Evolutionary conservation across 2,113 vertebrate genomes (phyloP), one percentile per base, ranked within the genome.

Genomic region (Daubentonia madagascariensis): DNA sequence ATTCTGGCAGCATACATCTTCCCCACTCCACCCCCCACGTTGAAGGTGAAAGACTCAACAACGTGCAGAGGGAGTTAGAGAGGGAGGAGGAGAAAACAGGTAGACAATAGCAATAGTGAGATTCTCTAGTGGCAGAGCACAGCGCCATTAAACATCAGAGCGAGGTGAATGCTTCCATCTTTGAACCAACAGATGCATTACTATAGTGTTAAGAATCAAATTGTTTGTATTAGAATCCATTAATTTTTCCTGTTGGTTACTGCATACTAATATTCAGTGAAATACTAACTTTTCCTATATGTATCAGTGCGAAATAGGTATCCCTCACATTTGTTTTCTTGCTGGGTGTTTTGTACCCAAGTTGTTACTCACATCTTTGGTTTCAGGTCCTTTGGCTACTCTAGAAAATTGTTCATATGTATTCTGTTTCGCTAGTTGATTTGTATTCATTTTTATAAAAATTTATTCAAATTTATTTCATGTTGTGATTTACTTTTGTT

Each of bases 131-230:
- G 78, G 52, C 57, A 45, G 30, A 59, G 18, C 18, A 16, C 1
- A 72, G 83, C 30, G 5, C 17, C 43, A 12, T 10, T 16, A 37
- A 43, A 20, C 40, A 52, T 32, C 59, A 57, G 48, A 92, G 48
- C n/a, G 13, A n/a, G 63, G 59, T 3, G 4, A 43, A 45, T 16
- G 1, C 5, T 20, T 40, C 43, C 6, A 1, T 54, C 59, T 50
- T 3, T 10, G 30, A 59, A 30, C 54, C 85, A 8, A 0, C 0
- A 10, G 40, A 73, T 20, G 4, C 17, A 1, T 4, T 40, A 43
- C 68, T 78, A 1, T 70, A 70, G 35, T 37, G 35, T 37, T 37
- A 43, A 72, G 45, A 20, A 14, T 40, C 68, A 22, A 68, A 12
- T 16, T 22, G 28, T 76, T 59, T 67, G 37, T 52, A 8, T 30